phyloP scores from a whole-genome alignment of 2,888 invertebrate species.

The Hermaeophaga mercurialis region DNA sequence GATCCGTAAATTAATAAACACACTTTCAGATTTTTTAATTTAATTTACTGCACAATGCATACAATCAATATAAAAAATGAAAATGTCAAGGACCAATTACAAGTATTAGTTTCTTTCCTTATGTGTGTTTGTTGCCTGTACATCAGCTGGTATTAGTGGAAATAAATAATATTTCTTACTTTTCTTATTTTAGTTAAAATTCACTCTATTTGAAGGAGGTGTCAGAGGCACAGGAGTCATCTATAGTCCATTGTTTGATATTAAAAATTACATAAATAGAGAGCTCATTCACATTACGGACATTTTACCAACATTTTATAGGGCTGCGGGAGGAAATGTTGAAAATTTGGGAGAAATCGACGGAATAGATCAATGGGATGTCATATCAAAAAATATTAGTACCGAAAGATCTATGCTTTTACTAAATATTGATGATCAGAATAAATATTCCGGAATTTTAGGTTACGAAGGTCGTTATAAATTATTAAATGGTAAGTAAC shows the following conservation, averaged over 20 bases:
- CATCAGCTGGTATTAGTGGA: too few species aligned
- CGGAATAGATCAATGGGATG: slow-evolving; percentile 54
- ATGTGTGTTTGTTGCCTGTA: too few species aligned
- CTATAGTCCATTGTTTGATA: slow-evolving; percentile 70
- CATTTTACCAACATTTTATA: slow-evolving; percentile 76
- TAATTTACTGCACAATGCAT: too few species aligned
- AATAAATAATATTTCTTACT: not conserved
- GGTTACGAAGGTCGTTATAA: slow-evolving; percentile 48
- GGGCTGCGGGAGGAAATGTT: slow-evolving; percentile 54
- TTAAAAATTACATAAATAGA: slow-evolving; percentile 62
- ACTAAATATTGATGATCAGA: slow-evolving; percentile 53
- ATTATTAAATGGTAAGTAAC: slow-evolving; percentile 48
- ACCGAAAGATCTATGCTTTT: slow-evolving; percentile 38
- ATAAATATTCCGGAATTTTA: slow-evolving; percentile 52
- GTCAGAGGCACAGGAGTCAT: slow-evolving; percentile 77
- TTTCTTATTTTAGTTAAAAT: slow-evolving; percentile 64
- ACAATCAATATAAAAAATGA: too few species aligned
- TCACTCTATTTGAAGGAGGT: slow-evolving; percentile 85
- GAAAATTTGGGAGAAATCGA: slow-evolving; percentile 49
- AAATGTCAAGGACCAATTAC: too few species aligned
- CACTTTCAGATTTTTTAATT: too few species aligned
- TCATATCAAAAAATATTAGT: slow-evolving; percentile 41
- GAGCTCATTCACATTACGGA: slow-evolving; percentile 80
- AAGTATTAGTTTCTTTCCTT: too few species aligned
- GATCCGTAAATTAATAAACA: too few species aligned